Evolutionary conservation across 64 coral and sea anemone species (phyloP).

Genomic region (Anthopleura sola): DNA sequence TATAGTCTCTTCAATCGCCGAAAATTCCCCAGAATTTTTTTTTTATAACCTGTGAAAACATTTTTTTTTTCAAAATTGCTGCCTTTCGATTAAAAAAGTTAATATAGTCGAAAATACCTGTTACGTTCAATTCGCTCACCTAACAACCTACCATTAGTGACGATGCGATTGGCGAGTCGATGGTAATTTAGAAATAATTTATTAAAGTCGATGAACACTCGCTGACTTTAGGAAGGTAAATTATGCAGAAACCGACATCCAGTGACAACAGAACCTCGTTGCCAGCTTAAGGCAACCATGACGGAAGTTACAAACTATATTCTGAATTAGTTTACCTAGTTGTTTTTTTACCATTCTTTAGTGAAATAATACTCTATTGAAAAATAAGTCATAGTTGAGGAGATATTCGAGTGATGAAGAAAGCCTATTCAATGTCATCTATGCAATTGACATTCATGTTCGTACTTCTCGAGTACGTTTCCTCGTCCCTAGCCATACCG

Average conservation of each 20-base stretch:
- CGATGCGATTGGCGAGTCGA: background rate
- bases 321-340: background rate
- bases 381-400: background rate
- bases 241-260: background rate
- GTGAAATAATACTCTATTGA: background rate
- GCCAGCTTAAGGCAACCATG: too few species aligned
- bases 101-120: background rate
- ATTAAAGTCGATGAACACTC: background rate
- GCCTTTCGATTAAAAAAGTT: background rate
- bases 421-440: background rate
- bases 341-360: background rate
- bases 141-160: background rate
- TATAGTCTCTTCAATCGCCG: too few species aligned
- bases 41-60: too few species aligned
- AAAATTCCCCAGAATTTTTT: too few species aligned
- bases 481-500: background rate
- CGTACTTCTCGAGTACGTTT: background rate
- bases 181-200: background rate
- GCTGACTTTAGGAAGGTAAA: background rate
- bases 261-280: background rate
- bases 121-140: background rate
- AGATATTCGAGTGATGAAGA: background rate
- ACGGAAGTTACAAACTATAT: background rate
- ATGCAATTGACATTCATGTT: background rate
- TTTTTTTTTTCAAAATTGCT: too few species aligned